Evolutionary conservation across 2,797 vertebrate genomes (phyloP).

Genomic region (Chiroxiphia lanceolata): DNA sequence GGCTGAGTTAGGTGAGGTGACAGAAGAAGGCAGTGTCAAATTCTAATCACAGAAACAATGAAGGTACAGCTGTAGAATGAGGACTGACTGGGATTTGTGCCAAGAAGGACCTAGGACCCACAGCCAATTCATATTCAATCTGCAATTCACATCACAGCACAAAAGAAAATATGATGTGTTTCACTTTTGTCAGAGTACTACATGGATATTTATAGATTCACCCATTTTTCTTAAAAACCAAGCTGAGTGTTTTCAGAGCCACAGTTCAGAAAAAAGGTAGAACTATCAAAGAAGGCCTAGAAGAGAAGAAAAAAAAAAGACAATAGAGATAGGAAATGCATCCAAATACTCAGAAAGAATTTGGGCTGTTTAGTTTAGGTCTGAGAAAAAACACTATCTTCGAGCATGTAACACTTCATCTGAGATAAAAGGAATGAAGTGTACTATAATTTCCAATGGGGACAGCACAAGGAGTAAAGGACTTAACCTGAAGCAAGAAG

Average conservation of each 20-base stretch:
- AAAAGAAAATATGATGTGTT: not conserved
- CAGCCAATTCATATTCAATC: not conserved
- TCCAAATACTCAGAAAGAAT: not conserved
- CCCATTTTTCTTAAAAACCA: not conserved
- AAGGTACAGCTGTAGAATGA: not conserved
- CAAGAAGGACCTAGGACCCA: not conserved
- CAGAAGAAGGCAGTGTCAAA: not conserved
- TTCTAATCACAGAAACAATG: not conserved
- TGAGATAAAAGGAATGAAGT: not conserved
- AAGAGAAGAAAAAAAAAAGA: not conserved
- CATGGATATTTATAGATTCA: not conserved
- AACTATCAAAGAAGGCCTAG: not conserved
- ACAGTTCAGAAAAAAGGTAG: not conserved
- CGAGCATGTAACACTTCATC: rapidly evolving
- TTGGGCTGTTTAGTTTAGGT: not conserved
- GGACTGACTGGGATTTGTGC: not conserved
- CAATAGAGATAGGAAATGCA: not conserved
- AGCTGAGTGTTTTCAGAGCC: not conserved
- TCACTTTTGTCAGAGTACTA: not conserved
- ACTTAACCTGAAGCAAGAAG: not conserved
- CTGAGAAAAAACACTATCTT: not conserved
- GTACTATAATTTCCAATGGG: not conserved
- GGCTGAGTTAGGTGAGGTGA: not conserved
- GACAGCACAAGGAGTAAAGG: not conserved
- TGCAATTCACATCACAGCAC: not conserved